These are phyloP conservation scores for Eudyptes chrysolophus DNA, from an alignment of 2,113 vertebrate species.

Conservation along the genomic window DNA sequence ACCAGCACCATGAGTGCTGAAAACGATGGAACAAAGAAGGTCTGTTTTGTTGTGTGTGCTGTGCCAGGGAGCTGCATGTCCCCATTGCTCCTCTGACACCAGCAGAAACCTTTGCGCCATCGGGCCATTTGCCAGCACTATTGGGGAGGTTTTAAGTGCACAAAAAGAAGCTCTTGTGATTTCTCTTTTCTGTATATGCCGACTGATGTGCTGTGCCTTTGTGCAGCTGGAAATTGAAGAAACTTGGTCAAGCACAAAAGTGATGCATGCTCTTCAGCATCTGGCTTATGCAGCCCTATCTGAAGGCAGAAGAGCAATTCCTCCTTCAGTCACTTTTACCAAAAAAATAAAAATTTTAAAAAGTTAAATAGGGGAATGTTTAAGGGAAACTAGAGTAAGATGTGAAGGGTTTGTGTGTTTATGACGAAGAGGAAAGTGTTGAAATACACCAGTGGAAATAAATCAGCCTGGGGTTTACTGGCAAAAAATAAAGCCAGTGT, in stretches of 20 bases:
- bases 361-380: neutral
- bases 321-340: neutral
- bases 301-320: neutral
- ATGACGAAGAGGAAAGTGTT: neutral
- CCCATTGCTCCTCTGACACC: neutral
- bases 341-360: neutral
- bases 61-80: neutral
- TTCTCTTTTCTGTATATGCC: neutral
- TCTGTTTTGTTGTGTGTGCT: neutral
- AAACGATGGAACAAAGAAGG: neutral
- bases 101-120: neutral
- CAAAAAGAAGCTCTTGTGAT: neutral
- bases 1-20: rapidly evolving
- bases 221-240: neutral
- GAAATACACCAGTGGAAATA: neutral
- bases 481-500: neutral
- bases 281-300: neutral
- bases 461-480: neutral
- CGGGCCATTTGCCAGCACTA: neutral
- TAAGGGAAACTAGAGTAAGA: neutral
- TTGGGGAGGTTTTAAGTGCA: neutral
- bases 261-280: neutral
- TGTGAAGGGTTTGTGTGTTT: neutral
- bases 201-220: neutral
- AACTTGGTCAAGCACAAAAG: neutral